phyloP scores from a whole-genome alignment of 1,140 invertebrate genomes.

The Theocolax elegans region DNA sequence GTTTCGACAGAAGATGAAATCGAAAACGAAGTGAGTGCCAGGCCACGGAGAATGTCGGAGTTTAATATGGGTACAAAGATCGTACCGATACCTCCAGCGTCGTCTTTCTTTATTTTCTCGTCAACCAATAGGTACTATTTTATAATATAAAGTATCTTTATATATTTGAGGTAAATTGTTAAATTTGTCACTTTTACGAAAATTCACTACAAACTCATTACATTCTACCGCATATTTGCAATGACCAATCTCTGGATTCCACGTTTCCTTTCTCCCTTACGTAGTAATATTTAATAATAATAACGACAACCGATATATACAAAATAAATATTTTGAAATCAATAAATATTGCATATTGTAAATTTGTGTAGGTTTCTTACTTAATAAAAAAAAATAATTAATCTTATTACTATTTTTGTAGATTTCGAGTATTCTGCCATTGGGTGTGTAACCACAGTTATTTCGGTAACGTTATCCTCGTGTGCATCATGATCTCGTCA shows the following conservation, averaged over 20 bases:
- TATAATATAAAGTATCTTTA: too few species aligned
- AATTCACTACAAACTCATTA: too few species aligned
- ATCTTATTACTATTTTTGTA: slow-evolving; percentile 63
- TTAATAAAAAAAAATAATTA: background rate
- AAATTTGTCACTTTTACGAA: too few species aligned
- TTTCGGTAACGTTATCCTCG: slow-evolving; percentile 96
- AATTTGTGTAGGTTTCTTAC: background rate
- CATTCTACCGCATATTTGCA: too few species aligned
- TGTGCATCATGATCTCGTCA: slow-evolving; percentile 98
- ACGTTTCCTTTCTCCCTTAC: too few species aligned
- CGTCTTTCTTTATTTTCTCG: slow-evolving; percentile 97
- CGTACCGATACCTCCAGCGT: slow-evolving; percentile 93
- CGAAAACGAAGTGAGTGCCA: slow-evolving; percentile 73
- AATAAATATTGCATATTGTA: slow-evolving; percentile 38
- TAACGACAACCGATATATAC: too few species aligned
- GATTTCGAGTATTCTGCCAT: slow-evolving; percentile 97
- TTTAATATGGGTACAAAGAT: slow-evolving; percentile 87
- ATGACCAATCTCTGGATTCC: too few species aligned
- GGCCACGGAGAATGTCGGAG: slow-evolving; percentile 92
- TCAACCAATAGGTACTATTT: slow-evolving; percentile 92
- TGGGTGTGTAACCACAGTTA: slow-evolving; percentile 95
- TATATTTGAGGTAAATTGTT: too few species aligned
- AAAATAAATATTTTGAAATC: too few species aligned
- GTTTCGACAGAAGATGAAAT: slow-evolving; percentile 62
- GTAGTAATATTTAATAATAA: too few species aligned